A percentile compares a stretch with the other conserved stretches of the same genome.
These are phyloP conservation scores for Rhinoraja longicauda DNA, from an alignment of 2,797 vertebrate species.

Conservation along the genomic window DNA sequence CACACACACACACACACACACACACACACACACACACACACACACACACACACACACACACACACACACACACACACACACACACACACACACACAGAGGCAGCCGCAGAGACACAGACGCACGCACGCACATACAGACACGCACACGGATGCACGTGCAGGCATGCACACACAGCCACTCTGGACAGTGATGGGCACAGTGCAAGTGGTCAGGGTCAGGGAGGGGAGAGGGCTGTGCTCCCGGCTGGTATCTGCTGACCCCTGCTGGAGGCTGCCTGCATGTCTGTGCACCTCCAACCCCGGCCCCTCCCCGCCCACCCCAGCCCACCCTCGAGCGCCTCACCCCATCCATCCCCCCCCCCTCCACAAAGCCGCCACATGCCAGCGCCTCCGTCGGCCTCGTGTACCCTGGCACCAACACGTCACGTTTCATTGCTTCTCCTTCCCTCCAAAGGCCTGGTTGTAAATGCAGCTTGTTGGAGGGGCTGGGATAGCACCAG, in stretches of 20 bases:
- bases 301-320: not conserved
- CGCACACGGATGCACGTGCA: too few relatives aligned
- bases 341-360: not conserved
- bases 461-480: too few relatives aligned
- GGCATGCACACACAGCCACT: too few relatives aligned
- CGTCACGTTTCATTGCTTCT: not conserved
- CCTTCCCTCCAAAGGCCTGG: too few relatives aligned
- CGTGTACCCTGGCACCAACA: not conserved
- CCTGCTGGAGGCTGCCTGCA: not conserved
- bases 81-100: not conserved
- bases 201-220: not conserved
- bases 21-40: too few relatives aligned
- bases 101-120: too few relatives aligned
- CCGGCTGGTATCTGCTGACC: slow-evolving; percentile 26
- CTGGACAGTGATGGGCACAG: too few relatives aligned
- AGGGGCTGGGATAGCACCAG: too few relatives aligned
- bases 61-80: too few relatives aligned
- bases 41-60: too few relatives aligned
- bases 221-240: not conserved
- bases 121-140: too few relatives aligned
- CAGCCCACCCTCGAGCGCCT: not conserved
- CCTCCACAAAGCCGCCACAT: not conserved
- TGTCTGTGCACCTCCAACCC: not conserved
- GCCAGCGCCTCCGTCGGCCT: not conserved
- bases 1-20: too few relatives aligned